These are phyloP conservation scores for Corbicula japonica DNA, from an alignment of 2,888 invertebrate species.

Conservation along the genomic window DNA sequence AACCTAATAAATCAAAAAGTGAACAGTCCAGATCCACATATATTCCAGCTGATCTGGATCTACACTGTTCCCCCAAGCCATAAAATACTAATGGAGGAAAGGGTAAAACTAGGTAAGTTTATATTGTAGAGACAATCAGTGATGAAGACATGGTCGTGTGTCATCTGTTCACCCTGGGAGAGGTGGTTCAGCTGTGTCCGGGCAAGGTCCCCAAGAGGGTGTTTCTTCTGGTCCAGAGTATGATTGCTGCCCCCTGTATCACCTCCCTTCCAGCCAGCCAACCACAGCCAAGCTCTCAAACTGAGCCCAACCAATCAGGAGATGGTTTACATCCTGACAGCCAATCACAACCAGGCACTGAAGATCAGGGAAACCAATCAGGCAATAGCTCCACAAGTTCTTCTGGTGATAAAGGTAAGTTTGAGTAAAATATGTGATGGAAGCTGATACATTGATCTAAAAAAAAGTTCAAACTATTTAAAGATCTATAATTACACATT, in stretches of 20 bases:
- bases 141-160: slow-evolving; percentile 85
- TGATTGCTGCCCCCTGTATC: slow-evolving; percentile 83
- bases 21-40: too few relatives aligned
- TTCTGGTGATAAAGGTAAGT: slow-evolving; percentile 1
- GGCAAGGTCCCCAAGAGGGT: slow-evolving; percentile 84
- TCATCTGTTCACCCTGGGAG: slow-evolving; percentile 87
- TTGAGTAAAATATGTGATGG: too few relatives aligned
- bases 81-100: too few relatives aligned
- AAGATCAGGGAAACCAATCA: slow-evolving; percentile 21
- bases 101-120: too few relatives aligned
- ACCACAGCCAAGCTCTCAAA: slow-evolving; percentile 38
- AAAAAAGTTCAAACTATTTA: too few relatives aligned
- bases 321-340: too few relatives aligned
- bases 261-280: slow-evolving; percentile 58
- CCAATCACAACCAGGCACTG: slow-evolving; percentile 16
- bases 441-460: too few relatives aligned
- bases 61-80: too few relatives aligned
- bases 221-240: slow-evolving; percentile 86
- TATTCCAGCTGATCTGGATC: too few relatives aligned
- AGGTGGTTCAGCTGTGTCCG: slow-evolving; percentile 86
- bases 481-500: too few relatives aligned
- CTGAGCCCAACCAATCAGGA: too few relatives aligned
- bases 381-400: slow-evolving; percentile 11
- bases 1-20: too few relatives aligned
- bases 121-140: slow-evolving; percentile 67